Percentiles rank a stretch among this genome's conserved stretches.
Conservation (phyloP, 2,797 vertebrate genomes). For the Novumbra hubbsi region DNA sequence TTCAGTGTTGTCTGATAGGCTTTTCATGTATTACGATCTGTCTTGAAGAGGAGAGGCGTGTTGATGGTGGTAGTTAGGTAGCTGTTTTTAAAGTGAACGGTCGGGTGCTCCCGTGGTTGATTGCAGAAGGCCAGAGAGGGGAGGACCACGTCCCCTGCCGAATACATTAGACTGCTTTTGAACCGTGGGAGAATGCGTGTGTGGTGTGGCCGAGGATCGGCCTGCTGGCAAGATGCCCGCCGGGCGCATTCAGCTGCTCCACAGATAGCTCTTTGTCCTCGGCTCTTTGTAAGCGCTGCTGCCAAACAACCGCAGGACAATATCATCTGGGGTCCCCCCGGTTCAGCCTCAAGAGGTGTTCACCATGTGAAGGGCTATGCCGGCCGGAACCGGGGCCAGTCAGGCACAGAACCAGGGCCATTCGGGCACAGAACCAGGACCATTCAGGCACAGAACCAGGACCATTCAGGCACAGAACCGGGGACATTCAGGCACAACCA, state of each 20-base stretch:
- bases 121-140: constrained; percentile 47
- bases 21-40: neutral
- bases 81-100: constrained; percentile 28
- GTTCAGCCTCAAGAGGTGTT: constrained; percentile 73
- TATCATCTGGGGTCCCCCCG: constrained; percentile 78
- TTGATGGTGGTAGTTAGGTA: neutral
- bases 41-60: neutral
- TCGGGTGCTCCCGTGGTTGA: constrained; percentile 44
- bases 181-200: constrained; percentile 55
- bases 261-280: constrained; percentile 91
- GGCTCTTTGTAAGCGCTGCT: constrained; percentile 71
- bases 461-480: constrained; percentile 12
- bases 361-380: constrained; percentile 61
- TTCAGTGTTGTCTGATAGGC: neutral
- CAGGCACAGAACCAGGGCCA: too few species aligned
- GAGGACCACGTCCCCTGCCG: constrained; percentile 23
- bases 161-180: constrained; percentile 64
- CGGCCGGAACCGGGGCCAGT: constrained; percentile 32
- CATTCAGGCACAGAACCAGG: constrained; percentile 42
- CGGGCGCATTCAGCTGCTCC: constrained; percentile 82
- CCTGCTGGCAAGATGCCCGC: constrained; percentile 82
- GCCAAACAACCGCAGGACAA: constrained; percentile 79
- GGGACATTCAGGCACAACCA: constrained; percentile 53
- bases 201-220: constrained; percentile 42
- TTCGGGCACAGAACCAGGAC: constrained; percentile 23